Evolutionary conservation across 1,140 invertebrate genomes (phyloP), one percentile per base, ranked within the genome.

Genomic region (Drosophila yakuba): DNA sequence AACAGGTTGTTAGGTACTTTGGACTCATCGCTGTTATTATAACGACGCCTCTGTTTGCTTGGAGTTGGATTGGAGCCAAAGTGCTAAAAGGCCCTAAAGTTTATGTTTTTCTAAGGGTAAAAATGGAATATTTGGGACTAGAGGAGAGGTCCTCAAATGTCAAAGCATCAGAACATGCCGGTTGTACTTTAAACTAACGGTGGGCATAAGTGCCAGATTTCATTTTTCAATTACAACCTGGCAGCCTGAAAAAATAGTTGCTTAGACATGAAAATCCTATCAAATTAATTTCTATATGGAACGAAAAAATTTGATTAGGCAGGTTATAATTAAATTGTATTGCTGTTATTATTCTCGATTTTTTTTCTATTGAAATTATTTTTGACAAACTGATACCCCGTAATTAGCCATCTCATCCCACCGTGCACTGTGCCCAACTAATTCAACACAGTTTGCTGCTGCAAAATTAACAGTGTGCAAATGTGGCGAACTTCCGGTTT

Each of bases 401-500:
- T 11, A 23, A 20, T 4, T 20, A 20, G 4, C 43, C 32, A 32
- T 47, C 32, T 62, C 50, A 38, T 63, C 23, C 72, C 51, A 74
- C 36, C 10, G 72, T 74, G 20, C 45, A n/a, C 8, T 28, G 35
- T 17, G 32, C 2, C n/a, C 17, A 58, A 35, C 62, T 69, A 68
- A 63, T 55, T 60, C 56, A 43, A 55, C 28, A 69, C 74, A 71
- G 74, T 86, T 81, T 60, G 43, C 28, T 58, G 45, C 62, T 54
- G 47, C 78, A 69, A 71, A 85, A 85, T 86, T 81, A 86, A 80
- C 78, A 74, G 57, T 38, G 52, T 51, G 82, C 52, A 69, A 78
- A 74, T 74, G 82, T 81, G 74, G 61, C 47, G 51, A 71, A 64
- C 54, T 85, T 85, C 81, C 81, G 62, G 74, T 81, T 82, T 62